Evolutionary conservation across 2,888 invertebrate genomes (phyloP).

Genomic region (Nasonia oneida): DNA sequence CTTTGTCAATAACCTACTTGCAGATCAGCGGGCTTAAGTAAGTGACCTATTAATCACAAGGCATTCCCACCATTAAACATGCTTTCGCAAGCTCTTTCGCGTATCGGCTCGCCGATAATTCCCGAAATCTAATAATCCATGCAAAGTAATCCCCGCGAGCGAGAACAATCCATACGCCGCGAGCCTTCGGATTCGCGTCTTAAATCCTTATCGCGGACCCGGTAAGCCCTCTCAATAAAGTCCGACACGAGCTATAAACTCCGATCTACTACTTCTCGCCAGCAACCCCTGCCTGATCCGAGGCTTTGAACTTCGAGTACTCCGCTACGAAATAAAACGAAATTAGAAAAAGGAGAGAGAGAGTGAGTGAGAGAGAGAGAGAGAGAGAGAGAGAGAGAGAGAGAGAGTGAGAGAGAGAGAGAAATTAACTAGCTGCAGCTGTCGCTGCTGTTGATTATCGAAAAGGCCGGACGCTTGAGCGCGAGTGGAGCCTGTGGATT

Average conservation of each 20-base stretch:
- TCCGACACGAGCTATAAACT: background rate
- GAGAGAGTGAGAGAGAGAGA: no score
- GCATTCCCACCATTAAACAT: no score
- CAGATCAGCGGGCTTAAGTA: no score
- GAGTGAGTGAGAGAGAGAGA: no score
- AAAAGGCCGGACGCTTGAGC: background rate
- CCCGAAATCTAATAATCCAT: slow-evolving; percentile 41
- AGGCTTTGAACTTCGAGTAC: background rate
- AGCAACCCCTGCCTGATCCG: background rate
- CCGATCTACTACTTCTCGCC: background rate
- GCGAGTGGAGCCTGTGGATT: background rate
- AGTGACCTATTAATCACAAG: no score
- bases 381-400: no score
- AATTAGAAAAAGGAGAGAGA: background rate
- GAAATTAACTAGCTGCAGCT: slow-evolving; percentile 16
- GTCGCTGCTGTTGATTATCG: slow-evolving; percentile 40
- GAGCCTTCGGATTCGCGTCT: background rate
- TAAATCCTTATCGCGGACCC: slow-evolving; percentile 15
- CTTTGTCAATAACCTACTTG: no score
- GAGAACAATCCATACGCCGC: slow-evolving; percentile 1
- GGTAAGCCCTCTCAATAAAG: slow-evolving; percentile 35
- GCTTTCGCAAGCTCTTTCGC: no score
- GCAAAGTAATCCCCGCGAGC: slow-evolving; percentile 25
- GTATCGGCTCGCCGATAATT: background rate
- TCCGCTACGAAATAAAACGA: slow-evolving; percentile 19